Evolutionary conservation across 2,888 invertebrate species (phyloP).

Genomic region (Agapostemon virescens): DNA sequence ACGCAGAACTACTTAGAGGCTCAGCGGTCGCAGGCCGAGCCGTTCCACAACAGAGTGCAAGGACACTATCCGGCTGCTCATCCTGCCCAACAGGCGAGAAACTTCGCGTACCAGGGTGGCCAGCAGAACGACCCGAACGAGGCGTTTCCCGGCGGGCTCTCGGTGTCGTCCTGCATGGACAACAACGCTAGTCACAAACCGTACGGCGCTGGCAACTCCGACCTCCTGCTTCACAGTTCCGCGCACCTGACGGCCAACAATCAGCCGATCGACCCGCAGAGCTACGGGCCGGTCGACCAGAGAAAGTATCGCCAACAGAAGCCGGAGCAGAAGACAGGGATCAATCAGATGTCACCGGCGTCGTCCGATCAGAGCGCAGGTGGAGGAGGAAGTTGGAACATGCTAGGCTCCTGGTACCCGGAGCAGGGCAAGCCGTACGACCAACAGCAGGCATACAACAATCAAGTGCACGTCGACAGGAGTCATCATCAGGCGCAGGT

Average conservation of each 20-base stretch:
- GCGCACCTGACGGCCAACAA: slow-evolving; percentile 56
- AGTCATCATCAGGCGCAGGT: slow-evolving; percentile 53
- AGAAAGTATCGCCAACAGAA: slow-evolving; percentile 62
- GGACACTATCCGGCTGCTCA: slow-evolving; percentile 64
- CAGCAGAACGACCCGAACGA: slow-evolving; percentile 55
- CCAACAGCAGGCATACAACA: slow-evolving; percentile 49
- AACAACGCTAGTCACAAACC: slow-evolving; percentile 60
- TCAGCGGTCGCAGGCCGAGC: slow-evolving; percentile 67
- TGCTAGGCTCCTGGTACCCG: slow-evolving; percentile 65
- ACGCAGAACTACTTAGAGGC: slow-evolving; percentile 67
- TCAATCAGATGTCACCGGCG: slow-evolving; percentile 62
- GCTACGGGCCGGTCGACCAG: slow-evolving; percentile 55
- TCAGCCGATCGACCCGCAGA: slow-evolving; percentile 56
- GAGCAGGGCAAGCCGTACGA: slow-evolving; percentile 59
- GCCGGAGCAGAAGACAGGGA: slow-evolving; percentile 61
- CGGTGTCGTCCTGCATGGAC: slow-evolving; percentile 53
- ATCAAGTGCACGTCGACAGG: slow-evolving; percentile 58
- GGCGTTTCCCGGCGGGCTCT: slow-evolving; percentile 47
- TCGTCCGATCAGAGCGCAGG: slow-evolving; percentile 65
- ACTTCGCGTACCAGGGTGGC: slow-evolving; percentile 55
- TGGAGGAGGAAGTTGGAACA: slow-evolving; percentile 66
- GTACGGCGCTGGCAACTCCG: slow-evolving; percentile 51
- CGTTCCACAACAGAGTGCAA: slow-evolving; percentile 58
- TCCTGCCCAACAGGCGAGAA: slow-evolving; percentile 51
- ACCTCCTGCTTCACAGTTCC: slow-evolving; percentile 58